Base-by-base conservation (phyloP, 2,888 invertebrate species). In the Lathronympha strigana region DNA sequence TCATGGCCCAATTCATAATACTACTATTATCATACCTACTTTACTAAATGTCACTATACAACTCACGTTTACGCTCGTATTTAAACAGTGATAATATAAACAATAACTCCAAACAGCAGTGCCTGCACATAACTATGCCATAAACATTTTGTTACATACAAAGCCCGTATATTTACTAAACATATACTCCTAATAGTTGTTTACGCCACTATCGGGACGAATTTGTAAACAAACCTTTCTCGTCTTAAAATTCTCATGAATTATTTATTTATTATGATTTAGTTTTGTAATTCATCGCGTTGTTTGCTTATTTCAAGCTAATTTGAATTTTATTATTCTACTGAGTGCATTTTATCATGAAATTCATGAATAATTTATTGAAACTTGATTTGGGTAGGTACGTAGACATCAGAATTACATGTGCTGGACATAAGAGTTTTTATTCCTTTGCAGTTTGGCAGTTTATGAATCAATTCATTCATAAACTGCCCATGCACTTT, bases 161-260 rank as follows among this genome's bases (percentile, higher is more conserved):
- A 36, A 36, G n/a, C 23, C 61, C 43, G 45, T 17, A 19, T 62
- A 33, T 62, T 62, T 62, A 36, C 36, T 17, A 62, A 36, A 62
- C 61, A 53, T 31, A 40, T 50, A 36, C 45, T 17, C 43, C 53
- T 25, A 17, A 43, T 23, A 53, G 61, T 62, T 62, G 40, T 61
- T 45, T 45, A 62, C 23, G 15, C 53, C 17, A 25, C 55, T 55
- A 57, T 43, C 17, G 53, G 53, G 45, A 33, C 11, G 31, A 33
- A 53, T 54, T 54, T 62, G 53, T 62, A 45, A 53, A 62, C 53
- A 53, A 61, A 61, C 45, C 33, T 45, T 61, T 53, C 21, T 13
- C 21, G 17, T 45, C 33, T 62, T 54, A 62, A 61, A 43, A 62
- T n/a, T 17, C 43, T 40, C 40, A 45, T 62, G 61, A 45, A 62